phyloP scores from a whole-genome alignment of 2,888 invertebrate species.

The Zaprionus obscuricornis region DNA sequence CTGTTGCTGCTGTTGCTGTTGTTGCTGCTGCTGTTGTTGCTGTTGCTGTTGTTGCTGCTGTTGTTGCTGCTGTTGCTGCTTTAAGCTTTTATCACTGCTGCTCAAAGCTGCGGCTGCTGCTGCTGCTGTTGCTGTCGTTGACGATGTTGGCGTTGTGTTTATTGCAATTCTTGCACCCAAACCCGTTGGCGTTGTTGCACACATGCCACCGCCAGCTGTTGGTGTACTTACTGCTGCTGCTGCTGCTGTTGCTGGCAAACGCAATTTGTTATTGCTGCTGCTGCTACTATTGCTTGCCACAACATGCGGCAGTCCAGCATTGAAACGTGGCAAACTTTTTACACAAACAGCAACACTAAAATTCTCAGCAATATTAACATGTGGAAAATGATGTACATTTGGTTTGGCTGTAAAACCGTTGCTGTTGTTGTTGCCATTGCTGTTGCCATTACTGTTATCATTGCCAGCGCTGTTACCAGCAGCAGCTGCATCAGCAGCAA shows the following conservation, averaged over 20 bases:
- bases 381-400: constrained; percentile 83
- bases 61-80: neutral
- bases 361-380: constrained; percentile 82
- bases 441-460: constrained; percentile 49
- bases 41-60: neutral
- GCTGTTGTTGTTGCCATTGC: constrained; percentile 56
- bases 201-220: constrained; percentile 58
- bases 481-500: no score
- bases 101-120: constrained; percentile 30
- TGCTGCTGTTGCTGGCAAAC: constrained; percentile 16
- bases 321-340: constrained; percentile 89
- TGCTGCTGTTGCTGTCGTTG: neutral
- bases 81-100: constrained; percentile 61
- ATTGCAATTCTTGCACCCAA: constrained; percentile 53
- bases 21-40: neutral
- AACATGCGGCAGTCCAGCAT: constrained; percentile 87
- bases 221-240: constrained; percentile 51
- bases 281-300: constrained; percentile 35
- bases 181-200: constrained; percentile 66
- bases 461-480: constrained; percentile 64
- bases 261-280: constrained; percentile 35
- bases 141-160: constrained; percentile 29
- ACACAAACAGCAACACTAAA: constrained; percentile 84
- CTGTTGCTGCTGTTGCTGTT: neutral
- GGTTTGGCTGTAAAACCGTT: constrained; percentile 82